Percentiles rank a stretch among this genome's conserved stretches.
phyloP scores from a whole-genome alignment of 2,888 invertebrate genomes.

The Scaeva pyrastri region DNA sequence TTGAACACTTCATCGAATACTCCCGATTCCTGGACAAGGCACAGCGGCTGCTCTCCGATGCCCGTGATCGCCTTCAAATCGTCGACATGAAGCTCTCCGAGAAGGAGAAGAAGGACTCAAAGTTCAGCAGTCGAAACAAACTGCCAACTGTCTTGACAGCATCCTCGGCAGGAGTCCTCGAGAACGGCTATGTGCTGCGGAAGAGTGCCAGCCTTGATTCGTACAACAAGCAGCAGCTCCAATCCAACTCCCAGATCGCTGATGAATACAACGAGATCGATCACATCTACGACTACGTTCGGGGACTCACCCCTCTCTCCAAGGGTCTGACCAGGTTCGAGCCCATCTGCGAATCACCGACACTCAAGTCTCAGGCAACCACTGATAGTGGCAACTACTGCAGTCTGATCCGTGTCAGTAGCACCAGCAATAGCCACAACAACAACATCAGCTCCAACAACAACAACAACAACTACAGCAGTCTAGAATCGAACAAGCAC shows the following conservation, averaged over 20 bases:
- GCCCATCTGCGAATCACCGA: constrained; percentile 84
- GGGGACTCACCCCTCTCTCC: constrained; percentile 95
- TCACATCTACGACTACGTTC: constrained; percentile 97
- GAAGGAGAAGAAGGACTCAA: constrained; percentile 84
- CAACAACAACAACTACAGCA: constrained; percentile 82
- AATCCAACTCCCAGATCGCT: constrained; percentile 86
- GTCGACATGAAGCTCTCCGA: constrained; percentile 92
- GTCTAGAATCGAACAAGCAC: constrained; percentile 82
- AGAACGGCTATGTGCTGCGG: constrained; percentile 89
- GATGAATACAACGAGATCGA: constrained; percentile 98
- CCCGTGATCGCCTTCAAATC: constrained; percentile 90
- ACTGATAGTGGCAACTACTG: constrained; percentile 83
- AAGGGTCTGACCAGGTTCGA: constrained; percentile 87
- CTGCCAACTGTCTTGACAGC: constrained; percentile 83
- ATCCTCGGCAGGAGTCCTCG: constrained; percentile 81
- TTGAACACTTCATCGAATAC: constrained; percentile 90
- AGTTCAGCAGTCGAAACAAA: constrained; percentile 82
- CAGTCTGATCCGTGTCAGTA: constrained; percentile 83
- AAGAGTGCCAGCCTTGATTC: constrained; percentile 92
- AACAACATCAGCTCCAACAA: constrained; percentile 77
- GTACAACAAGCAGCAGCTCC: constrained; percentile 81
- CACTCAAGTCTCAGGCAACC: constrained; percentile 83
- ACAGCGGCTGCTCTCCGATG: constrained; percentile 89
- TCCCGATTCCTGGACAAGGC: constrained; percentile 91
- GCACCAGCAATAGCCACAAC: constrained; percentile 78